These are phyloP conservation scores for Cliona cf. orientalis DNA, from an alignment of 37 sponge, comb jelly and placozoan genomes.

Conservation along the genomic window DNA sequence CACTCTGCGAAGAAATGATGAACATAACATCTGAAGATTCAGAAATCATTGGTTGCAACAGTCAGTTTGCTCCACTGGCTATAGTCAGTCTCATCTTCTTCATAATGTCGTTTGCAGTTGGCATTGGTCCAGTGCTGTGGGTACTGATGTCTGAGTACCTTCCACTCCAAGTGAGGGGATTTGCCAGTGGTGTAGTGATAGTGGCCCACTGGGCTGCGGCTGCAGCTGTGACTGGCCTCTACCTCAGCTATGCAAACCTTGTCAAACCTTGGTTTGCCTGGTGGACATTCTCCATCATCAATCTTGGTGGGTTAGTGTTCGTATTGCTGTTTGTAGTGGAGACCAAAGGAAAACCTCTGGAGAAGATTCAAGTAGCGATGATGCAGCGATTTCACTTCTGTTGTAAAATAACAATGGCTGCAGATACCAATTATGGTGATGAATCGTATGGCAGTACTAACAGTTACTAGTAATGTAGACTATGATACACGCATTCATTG, in stretches of 20 bases:
- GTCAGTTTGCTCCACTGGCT: conserved; percentile 20
- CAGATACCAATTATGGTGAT: too few relatives aligned
- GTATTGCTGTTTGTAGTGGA: conserved; percentile 84
- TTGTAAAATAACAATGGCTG: too few relatives aligned
- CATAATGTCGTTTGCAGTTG: conserved; percentile 55
- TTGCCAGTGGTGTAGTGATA: conserved; percentile 43
- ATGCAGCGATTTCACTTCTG: too few relatives aligned
- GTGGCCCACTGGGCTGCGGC: conserved; percentile 42
- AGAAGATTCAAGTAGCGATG: conserved; percentile 83
- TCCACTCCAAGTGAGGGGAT: conserved; percentile 64
- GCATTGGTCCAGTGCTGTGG: conserved; percentile 67
- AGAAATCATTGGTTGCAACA: too few relatives aligned
- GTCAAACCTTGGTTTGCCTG: conserved; percentile 29
- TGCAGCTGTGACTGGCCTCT: conserved; percentile 44
- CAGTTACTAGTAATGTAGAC: too few relatives aligned
- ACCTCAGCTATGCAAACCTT: conserved; percentile 7
- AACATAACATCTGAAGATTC: background rate
- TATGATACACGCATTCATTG: too few relatives aligned
- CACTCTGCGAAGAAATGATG: background rate
- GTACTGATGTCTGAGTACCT: conserved; percentile 72
- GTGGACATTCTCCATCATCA: conserved; percentile 63
- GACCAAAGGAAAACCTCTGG: conserved; percentile 84
- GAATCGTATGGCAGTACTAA: too few relatives aligned
- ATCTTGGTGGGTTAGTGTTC: conserved; percentile 51
- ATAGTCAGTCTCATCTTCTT: conserved; percentile 44